These are phyloP conservation scores for Malurus elegans DNA, from an alignment of 2,113 vertebrate genomes.

Conservation along the genomic window DNA sequence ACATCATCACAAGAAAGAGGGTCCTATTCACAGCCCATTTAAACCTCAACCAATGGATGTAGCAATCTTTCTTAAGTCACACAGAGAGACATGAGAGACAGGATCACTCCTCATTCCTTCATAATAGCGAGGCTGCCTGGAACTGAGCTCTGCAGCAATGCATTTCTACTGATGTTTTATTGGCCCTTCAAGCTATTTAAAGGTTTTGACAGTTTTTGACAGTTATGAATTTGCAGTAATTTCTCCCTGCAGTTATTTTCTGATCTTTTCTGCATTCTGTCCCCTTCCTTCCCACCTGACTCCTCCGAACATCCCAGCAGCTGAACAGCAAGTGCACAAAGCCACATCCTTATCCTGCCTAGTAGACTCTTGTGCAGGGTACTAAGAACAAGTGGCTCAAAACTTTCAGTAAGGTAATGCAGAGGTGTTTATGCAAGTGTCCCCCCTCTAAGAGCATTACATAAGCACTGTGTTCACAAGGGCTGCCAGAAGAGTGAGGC, in stretches of 20 bases:
- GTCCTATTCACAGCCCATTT: neutral
- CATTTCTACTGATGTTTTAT: neutral
- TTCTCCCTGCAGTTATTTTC: neutral
- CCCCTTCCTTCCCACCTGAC: neutral
- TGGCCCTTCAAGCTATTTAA: slow-evolving; percentile 25
- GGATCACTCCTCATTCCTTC: neutral
- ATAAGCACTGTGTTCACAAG: neutral
- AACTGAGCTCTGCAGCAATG: neutral
- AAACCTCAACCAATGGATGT: neutral
- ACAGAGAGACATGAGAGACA: neutral
- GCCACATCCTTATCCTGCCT: neutral
- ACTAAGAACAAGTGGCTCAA: neutral
- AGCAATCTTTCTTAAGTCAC: neutral
- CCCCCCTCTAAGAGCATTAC: neutral
- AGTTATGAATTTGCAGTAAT: neutral
- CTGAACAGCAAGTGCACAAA: neutral
- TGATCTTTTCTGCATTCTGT: slow-evolving; percentile 3
- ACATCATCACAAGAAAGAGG: neutral
- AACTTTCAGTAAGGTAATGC: neutral
- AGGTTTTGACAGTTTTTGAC: slow-evolving; percentile 36
- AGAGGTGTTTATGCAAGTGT: neutral
- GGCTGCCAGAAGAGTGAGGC: neutral
- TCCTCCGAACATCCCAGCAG: neutral
- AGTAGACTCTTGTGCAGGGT: neutral
- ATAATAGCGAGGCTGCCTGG: neutral